These are phyloP conservation scores for Peromyscus eremicus DNA, from an alignment of 2,797 vertebrate species.

Conservation along the genomic window DNA sequence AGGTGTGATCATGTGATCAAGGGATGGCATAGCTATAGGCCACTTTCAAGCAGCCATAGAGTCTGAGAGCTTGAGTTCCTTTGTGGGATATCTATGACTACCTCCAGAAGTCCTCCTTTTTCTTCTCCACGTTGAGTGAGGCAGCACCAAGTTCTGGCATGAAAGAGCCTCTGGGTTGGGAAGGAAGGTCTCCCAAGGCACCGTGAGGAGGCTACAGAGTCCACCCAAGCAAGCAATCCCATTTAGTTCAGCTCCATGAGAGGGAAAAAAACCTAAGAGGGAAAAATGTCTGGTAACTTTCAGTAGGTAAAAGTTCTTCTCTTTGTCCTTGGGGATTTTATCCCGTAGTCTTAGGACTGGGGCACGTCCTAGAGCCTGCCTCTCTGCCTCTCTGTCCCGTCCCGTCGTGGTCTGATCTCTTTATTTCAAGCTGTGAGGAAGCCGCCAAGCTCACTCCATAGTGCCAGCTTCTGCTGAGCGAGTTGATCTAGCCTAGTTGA, in stretches of 20 bases:
- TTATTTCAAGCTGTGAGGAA: background rate
- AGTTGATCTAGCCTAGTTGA: conserved; percentile 29
- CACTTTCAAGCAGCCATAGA: background rate
- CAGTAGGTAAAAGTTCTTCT: background rate
- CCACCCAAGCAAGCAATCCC: background rate
- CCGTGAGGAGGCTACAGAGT: background rate
- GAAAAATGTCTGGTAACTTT: background rate
- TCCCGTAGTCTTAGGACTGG: background rate
- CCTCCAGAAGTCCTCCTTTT: background rate
- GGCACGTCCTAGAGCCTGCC: background rate
- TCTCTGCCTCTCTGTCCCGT: background rate
- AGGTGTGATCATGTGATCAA: background rate
- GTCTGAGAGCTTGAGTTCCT: background rate
- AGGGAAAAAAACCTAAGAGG: background rate
- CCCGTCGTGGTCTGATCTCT: background rate
- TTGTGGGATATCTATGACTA: background rate
- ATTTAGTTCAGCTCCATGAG: background rate
- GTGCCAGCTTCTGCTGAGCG: background rate
- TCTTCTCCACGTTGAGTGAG: background rate
- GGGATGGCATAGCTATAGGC: background rate
- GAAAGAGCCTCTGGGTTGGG: background rate
- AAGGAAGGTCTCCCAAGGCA: background rate
- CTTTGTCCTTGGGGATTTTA: background rate
- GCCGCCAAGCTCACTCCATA: background rate
- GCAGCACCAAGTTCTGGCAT: background rate